Evolutionary conservation across 2,888 invertebrate species (phyloP).

Genomic region (Dioctria rufipes): DNA sequence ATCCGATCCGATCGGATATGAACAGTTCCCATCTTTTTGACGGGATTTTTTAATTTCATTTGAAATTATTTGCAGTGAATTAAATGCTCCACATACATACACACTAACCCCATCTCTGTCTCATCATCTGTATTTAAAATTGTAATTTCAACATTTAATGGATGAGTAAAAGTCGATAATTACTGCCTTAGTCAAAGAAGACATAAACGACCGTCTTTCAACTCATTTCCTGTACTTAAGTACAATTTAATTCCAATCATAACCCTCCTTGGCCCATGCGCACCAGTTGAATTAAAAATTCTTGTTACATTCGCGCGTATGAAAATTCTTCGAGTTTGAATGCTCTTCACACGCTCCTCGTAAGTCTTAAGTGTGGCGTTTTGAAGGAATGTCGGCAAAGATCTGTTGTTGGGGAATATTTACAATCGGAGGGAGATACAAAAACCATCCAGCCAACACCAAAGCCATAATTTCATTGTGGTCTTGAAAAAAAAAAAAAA

Average conservation of each 20-base stretch:
- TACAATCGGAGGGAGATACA: constrained; percentile 3
- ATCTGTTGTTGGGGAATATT: constrained; percentile 29
- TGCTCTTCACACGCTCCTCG: constrained; percentile 31
- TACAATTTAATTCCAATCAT: constrained; percentile 50
- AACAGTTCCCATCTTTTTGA: not conserved
- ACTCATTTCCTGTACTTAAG: constrained; percentile 50
- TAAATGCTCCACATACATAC: constrained; percentile 10
- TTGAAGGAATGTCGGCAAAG: constrained; percentile 39
- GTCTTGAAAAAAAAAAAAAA: not conserved
- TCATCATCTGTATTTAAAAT: constrained; percentile 10
- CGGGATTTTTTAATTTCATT: not conserved
- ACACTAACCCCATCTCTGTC: not conserved
- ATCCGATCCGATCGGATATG: not conserved
- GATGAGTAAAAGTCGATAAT: constrained; percentile 47
- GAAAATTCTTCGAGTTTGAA: constrained; percentile 31
- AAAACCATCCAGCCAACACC: not conserved
- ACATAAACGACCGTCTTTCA: constrained; percentile 43
- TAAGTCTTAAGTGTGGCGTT: constrained; percentile 21
- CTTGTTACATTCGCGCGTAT: constrained; percentile 38
- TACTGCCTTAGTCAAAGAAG: constrained; percentile 40
- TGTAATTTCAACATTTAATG: constrained; percentile 24
- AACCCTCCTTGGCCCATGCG: not conserved
- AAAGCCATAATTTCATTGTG: constrained; percentile 25
- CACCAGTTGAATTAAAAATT: constrained; percentile 43
- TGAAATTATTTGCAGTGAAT: not conserved